These are phyloP conservation scores for Mixornis gularis DNA, from an alignment of 2,113 vertebrate species.

Conservation along the genomic window DNA sequence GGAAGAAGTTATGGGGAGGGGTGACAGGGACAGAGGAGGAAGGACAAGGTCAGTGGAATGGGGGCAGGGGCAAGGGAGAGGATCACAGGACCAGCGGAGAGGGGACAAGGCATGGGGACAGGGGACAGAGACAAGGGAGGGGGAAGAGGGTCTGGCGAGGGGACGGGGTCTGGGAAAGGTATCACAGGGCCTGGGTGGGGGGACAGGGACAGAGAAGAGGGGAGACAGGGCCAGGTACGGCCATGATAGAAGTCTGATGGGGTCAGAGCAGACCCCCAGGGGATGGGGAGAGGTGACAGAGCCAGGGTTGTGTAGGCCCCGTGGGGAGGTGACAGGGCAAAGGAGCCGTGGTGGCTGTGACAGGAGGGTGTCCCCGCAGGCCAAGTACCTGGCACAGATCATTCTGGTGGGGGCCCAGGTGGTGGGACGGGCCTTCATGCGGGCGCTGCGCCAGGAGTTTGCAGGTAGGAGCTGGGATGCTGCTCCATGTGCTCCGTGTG, in stretches of 20 bases:
- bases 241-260: not conserved
- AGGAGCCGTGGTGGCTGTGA: not conserved
- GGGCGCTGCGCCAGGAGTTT: conserved; percentile 90
- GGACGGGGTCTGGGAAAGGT: too few relatives aligned
- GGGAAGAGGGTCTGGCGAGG: not conserved
- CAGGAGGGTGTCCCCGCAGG: conserved; percentile 68
- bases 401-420: conserved; percentile 93
- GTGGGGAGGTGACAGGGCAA: not conserved
- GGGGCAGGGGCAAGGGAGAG: not conserved
- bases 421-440: conserved; percentile 90
- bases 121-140: not conserved
- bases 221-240: not conserved
- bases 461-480: conserved; percentile 74
- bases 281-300: not conserved
- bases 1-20: too few relatives aligned
- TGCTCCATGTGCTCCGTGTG: not conserved
- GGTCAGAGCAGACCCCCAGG: not conserved
- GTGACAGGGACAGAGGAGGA: not conserved
- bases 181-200: not conserved
- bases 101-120: not conserved
- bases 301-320: too few relatives aligned
- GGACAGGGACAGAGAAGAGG: not conserved
- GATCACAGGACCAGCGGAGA: not conserved
- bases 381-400: conserved; percentile 93
- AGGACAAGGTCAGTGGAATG: too few relatives aligned